Conservation (phyloP, 2,797 vertebrate species). For the Pterois miles region DNA sequence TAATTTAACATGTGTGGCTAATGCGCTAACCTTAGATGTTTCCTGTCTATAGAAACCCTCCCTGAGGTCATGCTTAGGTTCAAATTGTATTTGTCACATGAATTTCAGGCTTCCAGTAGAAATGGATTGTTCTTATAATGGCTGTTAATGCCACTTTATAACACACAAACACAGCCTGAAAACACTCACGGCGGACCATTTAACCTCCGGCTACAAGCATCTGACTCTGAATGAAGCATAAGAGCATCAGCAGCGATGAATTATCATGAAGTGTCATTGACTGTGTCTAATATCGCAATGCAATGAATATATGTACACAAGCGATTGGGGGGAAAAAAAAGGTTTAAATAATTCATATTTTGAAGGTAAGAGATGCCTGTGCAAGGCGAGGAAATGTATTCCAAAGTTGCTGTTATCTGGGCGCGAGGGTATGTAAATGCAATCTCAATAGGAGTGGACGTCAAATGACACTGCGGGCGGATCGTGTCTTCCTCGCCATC, state of each 20-base stretch:
- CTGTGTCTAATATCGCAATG: neutral
- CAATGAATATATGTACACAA: slow-evolving; percentile 16
- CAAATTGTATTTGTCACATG: slow-evolving; percentile 52
- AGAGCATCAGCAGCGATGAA: neutral
- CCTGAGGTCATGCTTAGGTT: slow-evolving; percentile 44
- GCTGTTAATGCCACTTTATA: slow-evolving; percentile 38
- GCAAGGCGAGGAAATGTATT: slow-evolving; percentile 39
- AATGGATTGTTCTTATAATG: slow-evolving; percentile 38
- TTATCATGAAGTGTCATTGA: slow-evolving; percentile 17
- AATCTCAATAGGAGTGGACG: slow-evolving; percentile 9
- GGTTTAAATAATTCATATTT: slow-evolving; percentile 65
- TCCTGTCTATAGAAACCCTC: slow-evolving; percentile 15
- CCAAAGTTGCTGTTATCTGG: slow-evolving; percentile 32
- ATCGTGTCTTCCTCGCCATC: slow-evolving; percentile 19
- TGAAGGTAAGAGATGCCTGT: slow-evolving; percentile 9
- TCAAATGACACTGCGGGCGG: slow-evolving; percentile 17
- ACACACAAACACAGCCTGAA: neutral
- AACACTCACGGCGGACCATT: slow-evolving; percentile 8
- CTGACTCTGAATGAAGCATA: slow-evolving; percentile 7
- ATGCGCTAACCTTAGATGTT: slow-evolving; percentile 18
- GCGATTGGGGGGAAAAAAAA: slow-evolving; percentile 18
- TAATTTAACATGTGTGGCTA: slow-evolving; percentile 19
- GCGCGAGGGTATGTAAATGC: slow-evolving; percentile 40
- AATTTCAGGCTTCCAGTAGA: slow-evolving; percentile 47
- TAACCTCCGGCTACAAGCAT: slow-evolving; percentile 41